Percentiles rank a stretch among this genome's conserved stretches.
Conservation (phyloP, 2,888 invertebrate species). For the Aradus depressus region DNA sequence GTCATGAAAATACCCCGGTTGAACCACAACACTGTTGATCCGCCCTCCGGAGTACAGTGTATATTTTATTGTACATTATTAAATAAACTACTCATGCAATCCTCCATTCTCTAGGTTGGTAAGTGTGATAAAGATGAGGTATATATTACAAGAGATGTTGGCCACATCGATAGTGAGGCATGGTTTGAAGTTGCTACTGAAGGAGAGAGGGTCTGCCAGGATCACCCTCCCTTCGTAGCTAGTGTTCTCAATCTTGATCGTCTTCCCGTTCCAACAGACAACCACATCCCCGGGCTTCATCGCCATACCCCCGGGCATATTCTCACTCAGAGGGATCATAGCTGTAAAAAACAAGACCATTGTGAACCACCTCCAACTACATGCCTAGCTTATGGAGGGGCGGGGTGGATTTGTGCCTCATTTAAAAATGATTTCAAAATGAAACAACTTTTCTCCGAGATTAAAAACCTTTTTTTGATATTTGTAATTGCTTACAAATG, state of each 20-base stretch:
- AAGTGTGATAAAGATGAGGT: background rate
- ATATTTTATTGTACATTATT: background rate
- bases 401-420: background rate
- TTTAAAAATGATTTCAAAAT: too few species aligned
- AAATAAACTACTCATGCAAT: background rate
- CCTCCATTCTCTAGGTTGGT: background rate
- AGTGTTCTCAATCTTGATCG: slow-evolving; percentile 49
- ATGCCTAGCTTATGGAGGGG: background rate
- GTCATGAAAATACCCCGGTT: too few species aligned
- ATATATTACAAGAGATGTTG: slow-evolving; percentile 18
- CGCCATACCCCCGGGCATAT: slow-evolving; percentile 46
- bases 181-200: slow-evolving; percentile 18
- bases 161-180: slow-evolving; percentile 22
- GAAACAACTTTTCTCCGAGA: too few species aligned
- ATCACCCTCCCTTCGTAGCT: slow-evolving; percentile 42
- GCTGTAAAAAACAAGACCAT: slow-evolving; percentile 29
- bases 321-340: slow-evolving; percentile 40
- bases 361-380: background rate
- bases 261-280: slow-evolving; percentile 45
- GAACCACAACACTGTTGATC: too few species aligned
- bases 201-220: slow-evolving; percentile 35
- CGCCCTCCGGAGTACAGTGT: too few species aligned
- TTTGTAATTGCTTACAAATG: too few species aligned
- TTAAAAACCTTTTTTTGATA: too few species aligned
- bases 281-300: slow-evolving; percentile 44